Evolutionary conservation across 1,140 invertebrate species (phyloP), one percentile per base, ranked within the genome.

Genomic region (Portunus trituberculatus): DNA sequence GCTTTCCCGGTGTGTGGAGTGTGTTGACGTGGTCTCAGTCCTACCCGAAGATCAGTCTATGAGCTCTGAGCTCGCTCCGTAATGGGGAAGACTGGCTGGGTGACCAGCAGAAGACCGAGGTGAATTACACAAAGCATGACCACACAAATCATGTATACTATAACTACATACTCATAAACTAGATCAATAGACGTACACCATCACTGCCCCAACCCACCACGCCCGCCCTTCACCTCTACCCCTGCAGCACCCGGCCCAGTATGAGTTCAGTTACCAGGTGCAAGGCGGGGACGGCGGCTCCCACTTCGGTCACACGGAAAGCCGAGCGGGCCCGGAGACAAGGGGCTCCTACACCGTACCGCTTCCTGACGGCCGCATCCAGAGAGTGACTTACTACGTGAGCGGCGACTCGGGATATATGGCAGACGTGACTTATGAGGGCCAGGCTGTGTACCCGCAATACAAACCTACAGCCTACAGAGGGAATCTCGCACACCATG

Each of bases 311-410:
- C 96, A 96, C 93, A 82, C 96, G 20, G 96, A 96, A 91, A 91
- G 91, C 25, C 87, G 95, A 39, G 96, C 96, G 87, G 94, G 96
- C 25, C 87, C 96, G 94, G 92, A 96, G 39, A 89, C 95, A 83
- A 96, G 97, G n/a, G 96, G 97, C 94, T 97, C 97, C 76, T 97
- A 97, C 95, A 97, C 97, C 96, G 96, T 96, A 31, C 82, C 95
- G 28, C 96, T 96, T 45, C 96, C 96, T 14, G 96, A 96, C 91
- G 96, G 96, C 48, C 96, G 96, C 4, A 95, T 93, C 25, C 96
- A 96, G 91, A 89, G 94, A 39, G 96, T 96, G 20, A 96, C 96
- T 4, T 96, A 96, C 89, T 93, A 95, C 25, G 96, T 96, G 20
- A 96, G 96, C 93, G 96, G 96, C 52, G 87, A 96, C 31, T 96